phyloP scores from a whole-genome alignment of 2,888 invertebrate species.

The Diarsia dahlii region DNA sequence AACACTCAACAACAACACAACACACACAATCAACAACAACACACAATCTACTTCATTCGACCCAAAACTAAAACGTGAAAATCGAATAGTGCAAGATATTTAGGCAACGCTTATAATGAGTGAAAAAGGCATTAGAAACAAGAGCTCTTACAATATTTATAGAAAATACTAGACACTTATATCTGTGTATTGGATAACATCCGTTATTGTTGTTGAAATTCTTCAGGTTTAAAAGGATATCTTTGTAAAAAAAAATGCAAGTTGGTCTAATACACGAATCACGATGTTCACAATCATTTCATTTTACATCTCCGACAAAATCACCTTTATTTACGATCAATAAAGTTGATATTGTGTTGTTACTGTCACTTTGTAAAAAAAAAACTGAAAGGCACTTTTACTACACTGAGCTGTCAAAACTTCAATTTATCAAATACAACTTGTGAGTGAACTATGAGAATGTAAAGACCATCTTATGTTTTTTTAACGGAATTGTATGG shows the following conservation, averaged over 20 bases:
- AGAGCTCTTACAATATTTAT: constrained; percentile 30
- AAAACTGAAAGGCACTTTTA: not conserved
- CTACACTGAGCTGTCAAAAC: not conserved
- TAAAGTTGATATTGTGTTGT: not conserved
- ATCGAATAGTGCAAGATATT: not conserved
- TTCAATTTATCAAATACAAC: not conserved
- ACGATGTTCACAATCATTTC: not conserved
- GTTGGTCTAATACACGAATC: not conserved
- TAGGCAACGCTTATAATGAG: not conserved
- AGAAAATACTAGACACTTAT: constrained; percentile 25
- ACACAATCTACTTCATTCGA: no score
- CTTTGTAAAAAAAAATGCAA: constrained; percentile 1
- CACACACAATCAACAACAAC: no score
- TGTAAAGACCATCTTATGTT: constrained; percentile 18
- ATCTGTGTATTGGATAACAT: constrained; percentile 10
- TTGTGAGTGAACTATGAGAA: not conserved
- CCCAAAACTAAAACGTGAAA: not conserved
- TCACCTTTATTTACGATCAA: not conserved
- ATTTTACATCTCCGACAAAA: not conserved
- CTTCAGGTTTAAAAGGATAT: not conserved
- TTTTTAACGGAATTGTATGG: constrained; percentile 9
- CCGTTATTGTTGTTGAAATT: constrained; percentile 5
- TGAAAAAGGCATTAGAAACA: constrained; percentile 9
- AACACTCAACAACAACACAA: no score
- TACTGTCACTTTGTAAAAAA: not conserved